Evolutionary conservation across 2,113 vertebrate genomes (phyloP).

Genomic region (Neofelis nebulosa): DNA sequence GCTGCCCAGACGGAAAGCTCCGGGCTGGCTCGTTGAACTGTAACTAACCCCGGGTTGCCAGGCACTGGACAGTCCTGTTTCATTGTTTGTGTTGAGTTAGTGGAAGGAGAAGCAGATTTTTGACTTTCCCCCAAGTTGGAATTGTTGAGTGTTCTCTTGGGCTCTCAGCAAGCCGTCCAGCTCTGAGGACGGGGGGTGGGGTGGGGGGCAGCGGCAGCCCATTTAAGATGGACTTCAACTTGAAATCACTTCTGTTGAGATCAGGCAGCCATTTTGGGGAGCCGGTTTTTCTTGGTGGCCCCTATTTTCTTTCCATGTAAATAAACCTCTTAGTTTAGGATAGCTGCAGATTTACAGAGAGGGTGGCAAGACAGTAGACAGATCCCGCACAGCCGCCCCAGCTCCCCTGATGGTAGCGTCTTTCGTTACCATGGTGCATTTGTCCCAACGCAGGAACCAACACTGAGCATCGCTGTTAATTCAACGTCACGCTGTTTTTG

Average conservation of each 20-base stretch:
- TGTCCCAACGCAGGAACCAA: fast-evolving
- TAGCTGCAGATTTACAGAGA: background rate
- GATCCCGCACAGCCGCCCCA: fast-evolving
- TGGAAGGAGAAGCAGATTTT: background rate
- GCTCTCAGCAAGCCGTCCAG: background rate
- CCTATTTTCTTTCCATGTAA: background rate
- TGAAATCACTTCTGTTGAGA: constrained; percentile 48
- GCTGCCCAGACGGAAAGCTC: fast-evolving
- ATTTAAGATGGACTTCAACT: background rate
- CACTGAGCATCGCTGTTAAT: fast-evolving
- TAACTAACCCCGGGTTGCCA: constrained; percentile 44
- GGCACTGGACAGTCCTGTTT: background rate
- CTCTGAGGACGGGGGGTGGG: background rate
- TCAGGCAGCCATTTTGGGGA: constrained; percentile 56
- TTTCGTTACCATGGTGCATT: fast-evolving
- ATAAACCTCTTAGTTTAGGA: background rate
- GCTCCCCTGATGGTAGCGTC: fast-evolving
- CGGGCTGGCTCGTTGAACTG: background rate
- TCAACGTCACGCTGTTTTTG: fast-evolving
- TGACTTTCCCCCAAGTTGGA: background rate
- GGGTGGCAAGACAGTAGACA: background rate
- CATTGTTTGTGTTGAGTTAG: background rate
- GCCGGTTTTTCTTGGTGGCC: constrained; percentile 46
- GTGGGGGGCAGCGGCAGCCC: background rate
- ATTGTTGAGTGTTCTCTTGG: background rate